Percentiles rank a stretch among this genome's conserved stretches.
phyloP scores from a whole-genome alignment of 2,797 vertebrate species.

The Acomys russatus region DNA sequence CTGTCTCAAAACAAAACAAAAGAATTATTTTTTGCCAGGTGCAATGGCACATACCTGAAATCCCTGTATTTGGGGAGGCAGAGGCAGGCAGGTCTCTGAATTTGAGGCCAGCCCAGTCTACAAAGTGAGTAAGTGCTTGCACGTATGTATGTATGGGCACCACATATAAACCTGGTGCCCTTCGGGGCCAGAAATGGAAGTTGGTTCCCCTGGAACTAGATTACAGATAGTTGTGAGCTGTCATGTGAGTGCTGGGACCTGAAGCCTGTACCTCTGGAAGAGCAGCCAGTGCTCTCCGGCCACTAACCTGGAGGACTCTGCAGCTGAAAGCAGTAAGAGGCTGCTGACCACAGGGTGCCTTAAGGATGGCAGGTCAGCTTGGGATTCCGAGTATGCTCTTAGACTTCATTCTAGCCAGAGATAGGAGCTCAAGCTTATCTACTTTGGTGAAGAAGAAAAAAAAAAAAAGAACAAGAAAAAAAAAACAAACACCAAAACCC shows the following conservation, averaged over 20 bases:
- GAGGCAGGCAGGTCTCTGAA: too few species aligned
- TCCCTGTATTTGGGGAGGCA: too few species aligned
- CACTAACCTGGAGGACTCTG: neutral
- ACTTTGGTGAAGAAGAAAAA: neutral
- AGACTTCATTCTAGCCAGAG: neutral
- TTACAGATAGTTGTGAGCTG: neutral
- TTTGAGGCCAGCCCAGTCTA: too few species aligned
- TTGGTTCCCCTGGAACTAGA: neutral
- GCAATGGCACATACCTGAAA: too few species aligned
- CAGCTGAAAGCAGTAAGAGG: neutral
- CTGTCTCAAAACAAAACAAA: too few species aligned
- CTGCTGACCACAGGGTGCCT: neutral
- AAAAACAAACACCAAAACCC: neutral
- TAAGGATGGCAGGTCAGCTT: neutral
- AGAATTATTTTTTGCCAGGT: too few species aligned
- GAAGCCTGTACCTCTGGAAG: neutral
- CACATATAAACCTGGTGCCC: neutral
- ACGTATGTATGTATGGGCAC: neutral
- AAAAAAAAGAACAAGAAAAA: neutral
- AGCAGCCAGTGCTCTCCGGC: neutral
- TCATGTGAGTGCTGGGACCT: neutral
- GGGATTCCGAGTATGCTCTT: neutral
- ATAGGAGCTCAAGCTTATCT: constrained; percentile 13
- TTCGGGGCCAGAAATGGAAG: neutral
- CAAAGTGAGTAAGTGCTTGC: neutral